Base-by-base conservation (phyloP, 2,113 vertebrate species). In the Glaucomys volans region DNA sequence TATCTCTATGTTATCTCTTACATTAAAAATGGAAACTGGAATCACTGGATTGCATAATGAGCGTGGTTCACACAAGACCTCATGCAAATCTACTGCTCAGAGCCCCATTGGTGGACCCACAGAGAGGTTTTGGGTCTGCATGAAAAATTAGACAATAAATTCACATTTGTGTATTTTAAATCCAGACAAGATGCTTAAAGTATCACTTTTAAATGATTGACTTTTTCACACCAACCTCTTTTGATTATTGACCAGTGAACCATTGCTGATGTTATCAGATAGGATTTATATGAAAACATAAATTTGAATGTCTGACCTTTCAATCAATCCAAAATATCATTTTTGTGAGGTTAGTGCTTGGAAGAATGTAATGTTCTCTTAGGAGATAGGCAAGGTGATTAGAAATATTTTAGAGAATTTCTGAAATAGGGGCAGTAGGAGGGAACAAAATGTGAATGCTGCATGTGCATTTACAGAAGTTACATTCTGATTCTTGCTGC, bases 341-440 rank as follows among this genome's bases (percentile, higher is more conserved):
- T 64, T 90, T 87, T 91, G 40, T 59, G 77, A 87, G 26, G 37
- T 79, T 52, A 82, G 62, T 10, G 28, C 95, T 96, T 47, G 74
- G 67, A 72, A 82, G 47, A 84, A 37, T 47, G 4, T 37, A 83
- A 57, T 71, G 4, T 87, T 86, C 5, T 76, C 8, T 42, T 87
- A 88, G 52, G 35, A 72, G 37, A 4, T 5, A 76, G 89, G 37
- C 4, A 30, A 84, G 87, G 24, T n/a, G 26, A 91, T 67, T 77
- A 83, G 69, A 90, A 64, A 54, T 54, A 37, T 42, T 94, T 86
- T 24, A 72, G 40, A 54, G 47, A 84, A 32, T 79, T 44, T 75
- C 30, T 75, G 84, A 74, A 83, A 26, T 64, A 59, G 83, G 54
- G 66, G 22, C 40, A 77, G 47, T 40, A 8, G 18, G 81, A 26